Base-by-base conservation (phyloP, 2,888 invertebrate genomes). In the Empis stercorea region DNA sequence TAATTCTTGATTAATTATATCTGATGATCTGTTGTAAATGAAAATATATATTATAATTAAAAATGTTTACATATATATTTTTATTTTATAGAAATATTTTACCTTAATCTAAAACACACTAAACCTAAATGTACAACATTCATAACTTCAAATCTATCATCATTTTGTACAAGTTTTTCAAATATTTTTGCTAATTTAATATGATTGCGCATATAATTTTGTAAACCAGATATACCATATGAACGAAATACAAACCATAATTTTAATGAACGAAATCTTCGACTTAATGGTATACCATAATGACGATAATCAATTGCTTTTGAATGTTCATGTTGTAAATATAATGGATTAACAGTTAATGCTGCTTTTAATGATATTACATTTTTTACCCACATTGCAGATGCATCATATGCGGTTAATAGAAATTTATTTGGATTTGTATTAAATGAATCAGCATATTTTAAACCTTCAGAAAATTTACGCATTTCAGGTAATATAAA, bases 381-480 rank as follows among this genome's bases (percentile, higher is more conserved):
- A 61, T 88, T 84, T 43, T 73, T 76, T 43, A 80, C 87, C 91
- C 91, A 92, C 63, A 92, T 73, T 15, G 84, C 80, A 0, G 88
- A 86, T 55, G 87, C 87, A 63, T 92, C 91, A 56, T 87, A 88
- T 64, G 84, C 86, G 5, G 86, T 83, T 47, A 91, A 70, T 61
- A 92, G 71, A 80, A 88, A 85, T 68, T 92, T 92, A 65, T 88
- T 88, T 0, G 91, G 85, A 63, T 92, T 92, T 10, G 85, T 84
- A 63, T 88, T 88, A 67, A 92, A 86, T 0, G 89, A 89, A 61
- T 84, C 82, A 0, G 85, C 88, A 61, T 81, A 79, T 69, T 87
- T 78, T 27, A 82, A 71, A 1, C 82, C 83, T 5, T 73, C 71
- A 59, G 79, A 73, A 41, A 76, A 69, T 1, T 74, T 71, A 50